Base-by-base conservation (phyloP, 2,113 vertebrate species). In the Eudyptes chrysolophus region DNA sequence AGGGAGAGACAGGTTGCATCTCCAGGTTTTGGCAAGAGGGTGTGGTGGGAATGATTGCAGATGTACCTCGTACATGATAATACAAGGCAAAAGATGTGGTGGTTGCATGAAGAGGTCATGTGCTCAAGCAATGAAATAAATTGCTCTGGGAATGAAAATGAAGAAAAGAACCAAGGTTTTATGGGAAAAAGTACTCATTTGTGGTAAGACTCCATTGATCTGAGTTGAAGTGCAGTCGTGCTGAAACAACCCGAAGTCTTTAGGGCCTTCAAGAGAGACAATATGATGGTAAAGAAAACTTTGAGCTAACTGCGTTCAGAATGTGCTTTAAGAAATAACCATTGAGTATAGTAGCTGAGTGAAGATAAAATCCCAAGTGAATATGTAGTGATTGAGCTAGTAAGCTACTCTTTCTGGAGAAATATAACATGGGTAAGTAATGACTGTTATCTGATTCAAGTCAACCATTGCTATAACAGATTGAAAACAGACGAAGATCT, bases 11-110 rank as follows among this genome's bases (percentile, higher is more conserved):
- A 21, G 48, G 13, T 10, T 36, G 6, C 9, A 13, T 72, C 26
- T 83, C 18, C 21, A 60, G 55, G 13, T 7, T 92, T 80, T 90
- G 54, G 30, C 36, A 40, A 49, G 48, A 68, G 8, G 7, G 3
- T 13, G 8, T 3, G 1, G 8, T 89, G 30, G 49, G 17, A 84
- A 42, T 36, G 14, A 16, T 32, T 91, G 64, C 46, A 25, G 46
- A 25, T 44, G 9, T 64, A 25, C 34, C 52, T 78, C 2, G 0
- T 64, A 25, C 0, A 0, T 46, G 20, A 7, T 72, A 26, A 7
- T 52, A 17, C 24, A 79, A 79, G 17, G 29, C 34, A 61, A 51
- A 46, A 75, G 40, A 10, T 2, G 0, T 8, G 10, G 36, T 30
- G 8, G 8, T 29, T 86, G 27, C 89, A 26, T 32, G 32, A 80